Evolutionary conservation across 2,888 invertebrate genomes (phyloP), one percentile per base, ranked within the genome.

Genomic region (Philonicus albiceps): DNA sequence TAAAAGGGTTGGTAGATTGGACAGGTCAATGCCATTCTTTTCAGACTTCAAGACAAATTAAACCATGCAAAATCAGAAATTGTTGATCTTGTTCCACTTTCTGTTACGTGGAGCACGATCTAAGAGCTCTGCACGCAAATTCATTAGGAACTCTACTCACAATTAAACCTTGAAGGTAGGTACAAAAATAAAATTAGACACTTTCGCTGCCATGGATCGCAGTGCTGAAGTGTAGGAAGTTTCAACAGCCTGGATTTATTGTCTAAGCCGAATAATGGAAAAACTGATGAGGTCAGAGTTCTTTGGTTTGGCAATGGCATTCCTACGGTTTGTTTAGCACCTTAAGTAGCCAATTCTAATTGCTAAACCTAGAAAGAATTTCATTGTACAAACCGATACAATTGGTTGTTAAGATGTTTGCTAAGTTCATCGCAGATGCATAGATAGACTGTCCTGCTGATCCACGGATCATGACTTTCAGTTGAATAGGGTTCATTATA

Each of bases 301-400:
- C 84, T 83, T 72, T n/a, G 73, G n/a, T 84, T 72, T 22, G 84
- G 84, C 73, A 84, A 84, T 73, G 84, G 40, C 73, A 73, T 73
- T 72, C 73, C 73, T 72, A 72, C 43, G 73, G 84, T 30, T 84
- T 73, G 84, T 73, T 84, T 72, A 31, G 84, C 84, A 73, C 84
- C 84, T 84, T 84, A 84, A 84, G 84, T 84, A 73, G 84, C 40
- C 84, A n/a, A 84, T 84, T 84, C 72, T 73, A 40, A 34, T 55
- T 27, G 27, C 27, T n/a, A 43, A n/a, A 40, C n/a, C 40, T 73
- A 72, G 84, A 49, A 84, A 84, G 64, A 84, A 73, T 73, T 13
- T 40, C 84, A 84, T 84, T 84, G 84, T 84, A 73, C 40, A n/a
- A 22, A 19, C 40, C n/a, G 55, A 55, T 84, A 34, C 73, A 84